Base-by-base conservation (phyloP, 2,797 vertebrate genomes). In the Micropoecilia bifurca region DNA sequence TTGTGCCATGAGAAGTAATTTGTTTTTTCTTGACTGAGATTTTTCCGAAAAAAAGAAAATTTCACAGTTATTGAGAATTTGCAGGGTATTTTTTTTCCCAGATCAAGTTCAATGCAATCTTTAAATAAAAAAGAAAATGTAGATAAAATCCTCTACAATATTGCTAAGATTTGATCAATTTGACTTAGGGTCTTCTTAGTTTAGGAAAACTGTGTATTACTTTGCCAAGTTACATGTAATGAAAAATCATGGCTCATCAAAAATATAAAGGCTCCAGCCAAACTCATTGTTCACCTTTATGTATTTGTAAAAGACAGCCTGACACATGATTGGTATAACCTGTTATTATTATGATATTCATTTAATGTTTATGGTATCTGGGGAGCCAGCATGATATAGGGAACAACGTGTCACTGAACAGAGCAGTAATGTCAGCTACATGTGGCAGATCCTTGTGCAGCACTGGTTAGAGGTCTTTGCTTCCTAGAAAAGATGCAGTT, bases 401-500 rank as follows among this genome's bases (percentile, higher is more conserved):
- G 66, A 80, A 76, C 12, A 61, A 48, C 57, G 75, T 77, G 72
- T 80, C 75, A 75, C 39, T 78, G 77, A 72, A 83, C 63, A 74
- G 83, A 76, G 85, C 63, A 81, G 76, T 43, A 71, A 86, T 73
- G 63, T 82, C 78, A 85, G 83, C 81, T 82, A 75, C 85, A 83
- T 84, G 80, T 83, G 79, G 84, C 82, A 88, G 80, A 79, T 78
- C 73, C 66, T 73, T 59, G 76, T 82, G 80, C n/a, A 75, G 85
- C 63, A 57, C 61, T 28, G 78, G 81, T 88, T 74, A 55, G 61
- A 85, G 89, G 86, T 77, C 82, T 76, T 80, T 68, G 68, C 76
- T 80, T 82, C 80, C 45, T 47, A 77, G 77, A 82, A 72, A 53
- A 77, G 55, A 85, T 74, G 77, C 74, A 61, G 55, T 82, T 43